Evolutionary conservation across 1,140 invertebrate species (phyloP), one percentile per base, ranked within the genome.

Genomic region (Drosophila truncata): DNA sequence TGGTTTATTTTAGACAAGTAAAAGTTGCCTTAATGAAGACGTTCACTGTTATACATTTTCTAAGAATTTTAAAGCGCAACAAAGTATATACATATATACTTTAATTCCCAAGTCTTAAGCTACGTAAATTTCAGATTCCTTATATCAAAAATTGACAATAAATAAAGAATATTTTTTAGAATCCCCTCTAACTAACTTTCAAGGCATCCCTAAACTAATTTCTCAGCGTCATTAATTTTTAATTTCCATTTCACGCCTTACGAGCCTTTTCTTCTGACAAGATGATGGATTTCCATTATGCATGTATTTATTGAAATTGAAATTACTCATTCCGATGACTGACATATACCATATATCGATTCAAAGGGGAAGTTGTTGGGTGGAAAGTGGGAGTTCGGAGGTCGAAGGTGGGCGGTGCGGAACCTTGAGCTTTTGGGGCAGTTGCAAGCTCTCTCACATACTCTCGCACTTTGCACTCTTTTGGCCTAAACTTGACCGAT

Each of bases 401-500:
- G 42, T 71, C 41, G 27, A 33, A 25, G 18, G 54, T 60, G 42
- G 63, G 60, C 47, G 47, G 27, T 46, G 47, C 46, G 33, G 71
- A 74, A 73, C 71, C 71, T 74, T 74, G 71, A 74, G 71, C 71
- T 74, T 74, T 74, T 54, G 39, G 39, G 31, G 52, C n/a, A 35
- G 52, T 52, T 64, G 52, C 46, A 59, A 73, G 46, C 66, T 63
- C 49, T 62, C 47, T 55, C 35, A 49, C 46, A 25, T 27, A 27
- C 46, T 49, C 46, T 50, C 47, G 47, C 47, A n/a, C 16, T 49
- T 14, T 5, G 46, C 58, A 42, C 25, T 23, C 37, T 73, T 73
- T 77, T 77, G 41, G 74, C 63, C 73, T 77, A 77, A 77, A 77
- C 74, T 77, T 77, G 74, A 77, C 74, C 74, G 74, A 77, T 46